Conservation (phyloP, 2,888 invertebrate species). For the Nymphalis c-album region DNA sequence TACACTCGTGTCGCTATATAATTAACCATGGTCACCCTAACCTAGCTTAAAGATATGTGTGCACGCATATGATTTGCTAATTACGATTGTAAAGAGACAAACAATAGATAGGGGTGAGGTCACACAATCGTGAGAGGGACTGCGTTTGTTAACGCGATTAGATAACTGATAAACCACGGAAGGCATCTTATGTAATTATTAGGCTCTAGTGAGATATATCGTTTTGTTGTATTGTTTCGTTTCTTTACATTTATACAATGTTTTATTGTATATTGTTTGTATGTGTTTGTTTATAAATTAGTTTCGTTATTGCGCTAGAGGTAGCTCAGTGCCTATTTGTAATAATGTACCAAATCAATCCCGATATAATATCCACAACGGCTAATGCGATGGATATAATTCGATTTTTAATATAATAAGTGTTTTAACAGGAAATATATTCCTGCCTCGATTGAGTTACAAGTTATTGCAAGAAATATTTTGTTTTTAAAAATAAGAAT, state of each 20-base stretch:
- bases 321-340: neutral
- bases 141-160: slow-evolving; percentile 10
- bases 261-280: neutral
- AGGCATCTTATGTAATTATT: slow-evolving; percentile 11
- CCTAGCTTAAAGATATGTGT: slow-evolving; percentile 16
- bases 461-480: no score
- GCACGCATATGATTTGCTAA: slow-evolving; percentile 24
- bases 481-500: no score
- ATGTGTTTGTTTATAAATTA: neutral
- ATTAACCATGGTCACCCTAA: neutral
- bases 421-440: no score
- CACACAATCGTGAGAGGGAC: slow-evolving; percentile 16
- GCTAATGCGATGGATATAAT: no score
- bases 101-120: slow-evolving; percentile 26
- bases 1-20: no score
- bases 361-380: no score
- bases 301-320: neutral
- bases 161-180: slow-evolving; percentile 14
- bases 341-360: no score
- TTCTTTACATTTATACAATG: neutral
- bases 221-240: neutral
- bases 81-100: slow-evolving; percentile 13
- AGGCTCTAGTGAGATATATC: neutral
- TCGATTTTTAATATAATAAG: no score
- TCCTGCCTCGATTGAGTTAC: no score